Evolutionary conservation across 2,797 vertebrate genomes (phyloP), one percentile per base, ranked within the genome.

Genomic region (Pseudotriccus pelzelni): DNA sequence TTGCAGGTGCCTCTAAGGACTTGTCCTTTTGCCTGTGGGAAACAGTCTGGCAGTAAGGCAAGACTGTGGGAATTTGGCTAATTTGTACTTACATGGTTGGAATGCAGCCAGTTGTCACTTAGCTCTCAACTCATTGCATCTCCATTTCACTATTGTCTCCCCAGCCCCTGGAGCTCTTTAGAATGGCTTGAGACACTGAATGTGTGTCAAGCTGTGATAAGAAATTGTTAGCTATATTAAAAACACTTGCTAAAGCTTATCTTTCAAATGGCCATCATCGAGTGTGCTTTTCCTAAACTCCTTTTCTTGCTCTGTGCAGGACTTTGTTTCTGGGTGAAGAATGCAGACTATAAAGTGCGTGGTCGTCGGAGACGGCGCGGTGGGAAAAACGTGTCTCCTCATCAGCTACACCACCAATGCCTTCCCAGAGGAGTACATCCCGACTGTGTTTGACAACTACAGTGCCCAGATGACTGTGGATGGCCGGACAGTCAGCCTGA

Each of bases 301-400:
- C 67, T 83, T 76, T 20, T 14, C 76, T 97, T 79, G 90, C 55
- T 67, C 79, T 83, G 21, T 74, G 77, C 90, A 97, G 97, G 94
- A 43, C 44, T 90, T 37, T 32, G 27, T 74, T 64, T 62, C 90
- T 80, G 88, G 73, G 58, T 87, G 55, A 97, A 99, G 98, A 94
- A 99, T 99, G 99, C 99, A 99, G 98, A 99, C 98, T 14, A 99
- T 99, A 97, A 99, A 99, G 98, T 99, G 99, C 70, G 99, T 99
- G 81, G 99, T 99, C 37, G 99, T 99, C 73, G 99, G 99, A 68
- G 99, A 99, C 18, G 99, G 99, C 36, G 99, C 99, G 21, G 99
- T 99, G 70, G 99, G 99, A 41, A 99, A 99, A 98, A 99, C 99
- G 12, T 99, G 99, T 90, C 98, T 99, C 20, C 99, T 99, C 87